A percentile compares a stretch with the other conserved stretches of the same genome.
phyloP scores from a whole-genome alignment of 2,888 invertebrate genomes.

The Dynastes hyllus region DNA sequence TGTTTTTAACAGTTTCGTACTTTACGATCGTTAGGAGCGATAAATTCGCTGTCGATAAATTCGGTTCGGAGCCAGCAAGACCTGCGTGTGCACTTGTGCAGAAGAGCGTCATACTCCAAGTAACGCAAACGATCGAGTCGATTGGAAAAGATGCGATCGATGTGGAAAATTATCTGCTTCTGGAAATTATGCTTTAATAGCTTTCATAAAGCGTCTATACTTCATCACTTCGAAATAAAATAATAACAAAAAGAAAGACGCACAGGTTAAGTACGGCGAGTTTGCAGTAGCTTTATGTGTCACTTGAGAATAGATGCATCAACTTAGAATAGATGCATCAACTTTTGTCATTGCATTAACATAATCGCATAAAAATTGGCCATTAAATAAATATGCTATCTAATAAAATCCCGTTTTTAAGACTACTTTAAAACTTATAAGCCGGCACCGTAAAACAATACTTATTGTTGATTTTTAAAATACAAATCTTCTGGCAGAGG shows the following conservation, averaged over 20 bases:
- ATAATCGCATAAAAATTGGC: slow-evolving; percentile 8
- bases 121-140: slow-evolving; percentile 4
- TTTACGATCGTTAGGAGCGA: slow-evolving; percentile 47
- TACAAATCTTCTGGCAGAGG: not conserved
- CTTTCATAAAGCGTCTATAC: not conserved
- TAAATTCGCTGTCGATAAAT: slow-evolving; percentile 45
- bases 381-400: slow-evolving; percentile 25
- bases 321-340: not conserved
- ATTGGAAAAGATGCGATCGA: slow-evolving; percentile 2
- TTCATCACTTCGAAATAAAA: not conserved
- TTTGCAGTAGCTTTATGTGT: not conserved
- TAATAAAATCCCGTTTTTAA: not conserved
- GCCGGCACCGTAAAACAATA: too few species aligned
- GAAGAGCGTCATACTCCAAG: not conserved
- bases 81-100: slow-evolving; percentile 2
- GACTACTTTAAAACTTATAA: not conserved
- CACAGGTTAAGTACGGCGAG: not conserved
- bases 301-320: not conserved
- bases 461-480: not conserved
- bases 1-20: slow-evolving; percentile 55
- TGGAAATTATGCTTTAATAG: not conserved
- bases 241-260: not conserved
- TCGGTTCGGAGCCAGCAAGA: slow-evolving; percentile 40
- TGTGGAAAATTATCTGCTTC: too few species aligned
- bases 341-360: not conserved